These are phyloP conservation scores for Psilanteris sp. DNA, from an alignment of 1,140 invertebrate genomes.

Conservation along the genomic window DNA sequence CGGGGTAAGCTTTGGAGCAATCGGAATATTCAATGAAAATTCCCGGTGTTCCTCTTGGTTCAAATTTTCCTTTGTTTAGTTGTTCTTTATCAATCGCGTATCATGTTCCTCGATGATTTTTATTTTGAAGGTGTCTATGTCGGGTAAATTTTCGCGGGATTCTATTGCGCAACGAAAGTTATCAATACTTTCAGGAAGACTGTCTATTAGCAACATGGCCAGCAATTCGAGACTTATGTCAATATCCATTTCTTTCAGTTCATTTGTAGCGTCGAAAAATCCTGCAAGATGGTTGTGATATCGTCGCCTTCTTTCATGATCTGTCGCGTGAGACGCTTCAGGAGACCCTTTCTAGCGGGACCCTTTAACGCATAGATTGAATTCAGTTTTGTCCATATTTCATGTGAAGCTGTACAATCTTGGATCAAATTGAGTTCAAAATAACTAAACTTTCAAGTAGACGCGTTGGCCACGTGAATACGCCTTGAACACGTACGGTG, in stretches of 20 bases:
- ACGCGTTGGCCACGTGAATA: too few species aligned
- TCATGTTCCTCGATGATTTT: constrained; percentile 1
- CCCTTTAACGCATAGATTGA: constrained; percentile 15
- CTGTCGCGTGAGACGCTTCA: constrained; percentile 1
- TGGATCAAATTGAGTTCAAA: too few species aligned
- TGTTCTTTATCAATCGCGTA: not conserved
- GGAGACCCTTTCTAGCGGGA: constrained; percentile 10
- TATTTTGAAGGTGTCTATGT: not conserved
- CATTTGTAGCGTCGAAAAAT: constrained; percentile 3
- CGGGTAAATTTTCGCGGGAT: not conserved
- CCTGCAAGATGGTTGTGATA: not conserved
- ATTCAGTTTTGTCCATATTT: constrained; percentile 4
- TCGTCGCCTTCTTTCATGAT: constrained; percentile 6
- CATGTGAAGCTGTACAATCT: constrained; percentile 2
- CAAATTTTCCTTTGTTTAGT: too few species aligned
- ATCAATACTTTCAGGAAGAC: not conserved
- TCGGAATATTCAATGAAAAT: not conserved
- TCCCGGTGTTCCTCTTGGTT: not conserved
- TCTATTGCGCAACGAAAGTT: constrained; percentile 11
- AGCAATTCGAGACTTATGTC: constrained; percentile 3
- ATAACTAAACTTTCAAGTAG: too few species aligned
- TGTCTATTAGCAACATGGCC: not conserved
- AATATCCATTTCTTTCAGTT: constrained; percentile 7
- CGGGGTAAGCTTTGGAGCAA: not conserved
- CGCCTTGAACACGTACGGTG: too few species aligned